Base-by-base conservation (phyloP, 2,797 vertebrate species). In the Myripristis jacobus region DNA sequence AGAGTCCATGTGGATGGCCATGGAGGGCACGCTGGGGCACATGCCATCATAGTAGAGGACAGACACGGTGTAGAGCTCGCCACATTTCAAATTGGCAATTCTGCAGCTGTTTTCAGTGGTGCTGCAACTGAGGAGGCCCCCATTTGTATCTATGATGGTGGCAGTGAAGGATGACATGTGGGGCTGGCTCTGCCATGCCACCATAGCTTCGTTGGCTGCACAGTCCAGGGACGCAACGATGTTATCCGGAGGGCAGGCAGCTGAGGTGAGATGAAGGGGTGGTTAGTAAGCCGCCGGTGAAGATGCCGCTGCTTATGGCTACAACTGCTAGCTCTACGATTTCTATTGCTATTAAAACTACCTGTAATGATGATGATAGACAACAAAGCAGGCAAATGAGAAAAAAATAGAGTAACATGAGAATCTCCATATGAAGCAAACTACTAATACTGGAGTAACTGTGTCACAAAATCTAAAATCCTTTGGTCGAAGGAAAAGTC, bases 111-210 rank as follows among this genome's bases (percentile, higher is more conserved):
- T 83, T 1, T 53, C 54, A 2, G 59, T 79, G 19, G 93, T 88
- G 78, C 76, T 94, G 72, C 94, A 94, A 86, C 85, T 93, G 15
- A 94, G 88, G 44, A 88, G 86, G 16, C 77, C 66, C 0, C 83
- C 69, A 0, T 44, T 51, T 7, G 87, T 22, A 55, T 94, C 92
- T 31, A 76, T 41, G 4, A 93, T 74, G 19, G 73, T 87, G 63
- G 87, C 93, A 0, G 87, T 95, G 83, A 86, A 95, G 31, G 90
- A 92, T 18, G 70, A 75, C 5, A 85, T 57, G 8, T 44, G 19
- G 15, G 43, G 62, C 15, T 47, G 36, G 9, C 83, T 78, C 3
- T n/a, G 43, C 94, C 94, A 95, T 0, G 83, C 85, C 46, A 95
- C 80, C 47, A 91, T 62, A 9, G 88, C 94, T 43, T 81, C 62